Evolutionary conservation across 2,797 vertebrate genomes (phyloP).

Genomic region (Hephaestus fuliginosus): DNA sequence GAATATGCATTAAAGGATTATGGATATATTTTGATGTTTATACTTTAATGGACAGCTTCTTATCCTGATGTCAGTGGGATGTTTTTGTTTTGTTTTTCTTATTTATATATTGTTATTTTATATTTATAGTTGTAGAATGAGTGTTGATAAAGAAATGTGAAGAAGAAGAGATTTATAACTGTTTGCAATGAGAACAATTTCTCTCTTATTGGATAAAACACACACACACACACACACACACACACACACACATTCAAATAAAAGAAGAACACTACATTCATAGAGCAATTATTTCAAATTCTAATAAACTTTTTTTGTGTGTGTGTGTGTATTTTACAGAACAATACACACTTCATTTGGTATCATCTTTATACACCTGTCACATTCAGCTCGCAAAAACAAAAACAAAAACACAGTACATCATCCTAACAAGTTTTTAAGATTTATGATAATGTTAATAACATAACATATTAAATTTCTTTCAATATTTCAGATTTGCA

Average conservation of each 20-base stretch:
- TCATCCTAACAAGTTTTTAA: conserved; percentile 21
- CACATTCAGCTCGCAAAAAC: background rate
- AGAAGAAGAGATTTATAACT: background rate
- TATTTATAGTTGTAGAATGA: background rate
- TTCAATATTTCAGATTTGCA: no score
- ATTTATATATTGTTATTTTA: background rate
- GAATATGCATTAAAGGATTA: background rate
- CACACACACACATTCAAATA: background rate
- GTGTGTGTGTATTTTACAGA: background rate
- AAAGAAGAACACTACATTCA: background rate
- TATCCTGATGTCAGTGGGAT: background rate
- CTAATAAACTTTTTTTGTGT: background rate
- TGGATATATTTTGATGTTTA: background rate
- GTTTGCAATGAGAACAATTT: background rate
- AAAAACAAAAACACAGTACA: background rate
- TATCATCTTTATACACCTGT: background rate
- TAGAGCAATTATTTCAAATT: background rate
- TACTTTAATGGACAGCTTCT: conserved; percentile 11
- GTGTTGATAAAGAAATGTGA: background rate
- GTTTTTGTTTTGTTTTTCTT: background rate
- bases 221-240: background rate
- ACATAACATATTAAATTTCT: no score
- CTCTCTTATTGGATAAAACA: background rate
- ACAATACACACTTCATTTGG: conserved; percentile 7
- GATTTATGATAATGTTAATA: background rate